These are phyloP conservation scores for Lasaia peninsularis DNA, from an alignment of 1,140 invertebrate species.

Conservation along the genomic window DNA sequence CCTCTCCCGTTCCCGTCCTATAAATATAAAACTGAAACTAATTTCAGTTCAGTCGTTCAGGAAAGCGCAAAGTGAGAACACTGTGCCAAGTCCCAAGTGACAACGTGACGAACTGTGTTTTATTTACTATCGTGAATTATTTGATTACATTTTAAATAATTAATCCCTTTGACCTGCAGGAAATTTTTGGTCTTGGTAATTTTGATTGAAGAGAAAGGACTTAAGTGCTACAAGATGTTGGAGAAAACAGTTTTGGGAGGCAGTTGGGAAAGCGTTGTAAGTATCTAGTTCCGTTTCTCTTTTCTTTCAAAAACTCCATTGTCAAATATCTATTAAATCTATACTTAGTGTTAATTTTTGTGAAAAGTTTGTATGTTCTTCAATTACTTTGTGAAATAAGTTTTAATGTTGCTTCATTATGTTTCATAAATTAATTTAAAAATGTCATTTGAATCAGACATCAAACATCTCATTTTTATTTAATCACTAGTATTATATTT, in stretches of 20 bases:
- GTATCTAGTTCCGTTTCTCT: slow-evolving; percentile 27
- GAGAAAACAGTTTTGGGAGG: slow-evolving; percentile 63
- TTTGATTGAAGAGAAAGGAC: slow-evolving; percentile 10
- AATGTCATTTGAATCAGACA: too few relatives aligned
- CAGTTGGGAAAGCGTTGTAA: slow-evolving; percentile 73
- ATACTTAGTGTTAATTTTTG: too few relatives aligned
- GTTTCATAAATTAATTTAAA: too few relatives aligned
- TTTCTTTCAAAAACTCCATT: too few relatives aligned
- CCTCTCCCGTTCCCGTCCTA: slow-evolving; percentile 54
- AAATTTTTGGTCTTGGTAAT: too few relatives aligned
- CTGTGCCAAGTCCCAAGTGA: slow-evolving; percentile 53
- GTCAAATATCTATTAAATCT: too few relatives aligned
- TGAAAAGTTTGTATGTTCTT: too few relatives aligned
- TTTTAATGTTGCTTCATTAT: too few relatives aligned
- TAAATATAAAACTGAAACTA: slow-evolving; percentile 62
- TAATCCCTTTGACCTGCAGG: too few relatives aligned
- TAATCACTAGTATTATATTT: too few relatives aligned
- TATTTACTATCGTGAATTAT: slow-evolving; percentile 32
- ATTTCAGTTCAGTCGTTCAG: slow-evolving; percentile 61
- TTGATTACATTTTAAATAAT: slow-evolving; percentile 30
- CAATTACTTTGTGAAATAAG: too few relatives aligned
- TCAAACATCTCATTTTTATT: too few relatives aligned
- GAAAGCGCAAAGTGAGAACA: slow-evolving; percentile 46
- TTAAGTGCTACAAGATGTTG: slow-evolving; percentile 50
- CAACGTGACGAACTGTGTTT: slow-evolving; percentile 47